Conservation (phyloP, 2,113 vertebrate genomes). For the Thalassoma bifasciatum region DNA sequence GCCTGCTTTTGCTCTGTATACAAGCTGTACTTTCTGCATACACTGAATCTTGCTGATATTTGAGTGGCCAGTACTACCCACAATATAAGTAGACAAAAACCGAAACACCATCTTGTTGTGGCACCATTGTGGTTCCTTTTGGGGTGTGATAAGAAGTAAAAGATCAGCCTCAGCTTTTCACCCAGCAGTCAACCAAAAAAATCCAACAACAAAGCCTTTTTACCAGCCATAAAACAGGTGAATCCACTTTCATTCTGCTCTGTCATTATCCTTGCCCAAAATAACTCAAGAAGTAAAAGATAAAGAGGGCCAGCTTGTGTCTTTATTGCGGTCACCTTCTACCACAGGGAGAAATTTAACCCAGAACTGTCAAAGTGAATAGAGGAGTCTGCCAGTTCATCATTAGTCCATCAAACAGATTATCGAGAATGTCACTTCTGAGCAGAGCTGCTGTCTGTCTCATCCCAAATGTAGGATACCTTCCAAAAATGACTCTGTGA, state of each 20-base stretch:
- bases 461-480: constrained; percentile 5
- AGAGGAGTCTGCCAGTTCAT: constrained; percentile 32
- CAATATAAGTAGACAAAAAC: too few species aligned
- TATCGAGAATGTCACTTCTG: constrained; percentile 43
- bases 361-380: constrained; percentile 60
- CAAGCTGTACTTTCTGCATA: too few species aligned
- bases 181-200: background rate
- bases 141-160: background rate
- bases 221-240: background rate
- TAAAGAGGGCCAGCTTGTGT: background rate
- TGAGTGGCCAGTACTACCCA: too few species aligned
- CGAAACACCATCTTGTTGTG: too few species aligned
- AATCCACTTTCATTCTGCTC: background rate
- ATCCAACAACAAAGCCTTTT: too few species aligned
- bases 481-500: constrained; percentile 31
- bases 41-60: too few species aligned
- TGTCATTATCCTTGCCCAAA: background rate
- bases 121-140: background rate
- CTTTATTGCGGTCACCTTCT: constrained; percentile 9
- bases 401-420: constrained; percentile 52
- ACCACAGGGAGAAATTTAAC: constrained; percentile 45
- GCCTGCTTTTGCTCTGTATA: too few species aligned
- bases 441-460: constrained; percentile 37
- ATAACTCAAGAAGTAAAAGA: constrained; percentile 2
- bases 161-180: background rate